Base-by-base conservation (phyloP, 1,140 invertebrate genomes). In the Aradophagus sp. region DNA sequence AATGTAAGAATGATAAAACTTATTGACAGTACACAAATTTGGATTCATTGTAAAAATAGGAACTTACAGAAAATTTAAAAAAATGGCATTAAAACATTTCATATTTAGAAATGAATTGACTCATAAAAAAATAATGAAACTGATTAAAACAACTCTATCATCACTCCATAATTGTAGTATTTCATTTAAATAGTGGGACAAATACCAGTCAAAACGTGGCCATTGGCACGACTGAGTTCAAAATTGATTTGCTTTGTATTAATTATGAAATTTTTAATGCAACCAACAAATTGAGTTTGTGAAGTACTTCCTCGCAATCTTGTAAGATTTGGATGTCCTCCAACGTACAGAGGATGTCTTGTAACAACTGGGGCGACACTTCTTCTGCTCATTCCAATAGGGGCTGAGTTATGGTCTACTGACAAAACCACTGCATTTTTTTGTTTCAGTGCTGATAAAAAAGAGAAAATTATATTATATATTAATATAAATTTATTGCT, bases 331-430 rank as follows among this genome's bases (percentile, higher is more conserved):
- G 91, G 91, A 81, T 97, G 91, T 0, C 96, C 96, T 23, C 97
- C 97, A 71, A 99, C 87, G 80, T 93, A 99, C 1, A 99, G 83
- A 0, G 95, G 92, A 72, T 95, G 91, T 17, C 90, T 92, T 0
- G 96, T 96, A 61, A 94, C 90, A 0, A 94, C 93, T 1, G 89
- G 88, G 0, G 87, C 87, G 1, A 89, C 87, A 34, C 88, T 89
- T 34, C 87, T 87, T 23, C 81, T 79, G 10, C 93, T 93, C n/a
- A 93, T 87, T 4, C 90, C 88, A 5, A 91, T 85, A 45, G 90
- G 80, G 2, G 89, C 86, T 75, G 89, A 88, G 52, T 90, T 87
- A 27, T 92, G 91, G 81, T 97, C 94, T 0, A 97, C 93, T 0
- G 90, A 90, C 6, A 98, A 79, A 0, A 91, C 90, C 0, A 96